Evolutionary conservation across 2,113 vertebrate genomes (phyloP).

Genomic region (Serinus canaria): DNA sequence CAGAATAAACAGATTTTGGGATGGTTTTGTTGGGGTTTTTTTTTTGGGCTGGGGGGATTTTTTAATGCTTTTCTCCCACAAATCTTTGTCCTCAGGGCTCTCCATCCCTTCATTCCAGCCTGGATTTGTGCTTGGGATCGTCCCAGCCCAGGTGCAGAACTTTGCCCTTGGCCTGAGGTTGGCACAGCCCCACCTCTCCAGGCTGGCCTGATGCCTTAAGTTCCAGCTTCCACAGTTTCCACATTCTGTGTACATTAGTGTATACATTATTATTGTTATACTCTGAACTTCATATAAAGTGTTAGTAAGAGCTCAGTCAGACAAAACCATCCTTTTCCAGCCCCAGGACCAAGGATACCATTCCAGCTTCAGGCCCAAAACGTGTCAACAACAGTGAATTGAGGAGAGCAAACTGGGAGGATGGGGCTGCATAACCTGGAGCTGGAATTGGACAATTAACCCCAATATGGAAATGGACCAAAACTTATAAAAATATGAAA

Average conservation of each 20-base stretch:
- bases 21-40: accelerated
- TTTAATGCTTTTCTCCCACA: neutral
- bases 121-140: neutral
- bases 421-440: neutral
- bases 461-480: neutral
- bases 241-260: neutral
- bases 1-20: neutral
- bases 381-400: neutral
- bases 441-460: neutral
- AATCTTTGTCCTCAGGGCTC: neutral
- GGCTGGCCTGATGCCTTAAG: neutral
- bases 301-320: accelerated
- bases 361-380: neutral
- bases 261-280: too few species aligned
- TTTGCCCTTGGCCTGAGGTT: neutral
- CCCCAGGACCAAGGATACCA: neutral
- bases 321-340: neutral
- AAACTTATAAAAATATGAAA: neutral
- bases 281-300: neutral
- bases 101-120: neutral
- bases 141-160: neutral
- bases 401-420: neutral
- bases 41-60: accelerated
- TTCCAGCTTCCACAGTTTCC: neutral
- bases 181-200: neutral